Percentiles rank a stretch among this genome's conserved stretches.
These are phyloP conservation scores for Diadophis punctatus DNA, from an alignment of 2,113 vertebrate genomes.

Conservation along the genomic window DNA sequence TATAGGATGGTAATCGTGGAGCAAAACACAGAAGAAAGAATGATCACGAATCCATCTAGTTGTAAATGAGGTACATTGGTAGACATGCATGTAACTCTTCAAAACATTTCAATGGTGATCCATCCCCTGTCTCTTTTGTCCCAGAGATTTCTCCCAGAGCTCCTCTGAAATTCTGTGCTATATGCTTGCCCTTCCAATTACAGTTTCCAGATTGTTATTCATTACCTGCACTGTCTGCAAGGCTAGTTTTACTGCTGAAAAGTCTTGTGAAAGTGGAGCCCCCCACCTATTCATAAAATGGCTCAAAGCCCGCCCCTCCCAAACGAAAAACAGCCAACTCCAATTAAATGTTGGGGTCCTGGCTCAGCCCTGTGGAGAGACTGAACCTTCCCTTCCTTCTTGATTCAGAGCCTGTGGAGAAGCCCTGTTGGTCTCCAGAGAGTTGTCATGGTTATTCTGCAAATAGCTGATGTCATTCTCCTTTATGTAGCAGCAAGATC, in stretches of 20 bases:
- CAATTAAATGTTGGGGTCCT: conserved; percentile 35
- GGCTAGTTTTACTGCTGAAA: background rate
- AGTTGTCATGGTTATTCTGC: conserved; percentile 64
- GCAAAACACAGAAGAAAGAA: background rate
- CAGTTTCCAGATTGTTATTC: background rate
- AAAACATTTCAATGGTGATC: background rate
- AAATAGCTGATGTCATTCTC: conserved; percentile 66
- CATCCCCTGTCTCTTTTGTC: background rate
- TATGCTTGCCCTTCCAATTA: background rate
- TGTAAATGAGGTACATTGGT: background rate
- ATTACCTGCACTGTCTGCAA: background rate
- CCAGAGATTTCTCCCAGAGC: background rate
- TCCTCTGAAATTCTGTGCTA: background rate
- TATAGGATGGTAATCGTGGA: background rate
- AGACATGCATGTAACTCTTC: background rate
- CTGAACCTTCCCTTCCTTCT: conserved; percentile 38
- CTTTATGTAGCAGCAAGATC: conserved; percentile 48
- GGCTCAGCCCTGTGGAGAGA: conserved; percentile 32
- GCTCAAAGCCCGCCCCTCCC: background rate
- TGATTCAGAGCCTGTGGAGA: conserved; percentile 53
- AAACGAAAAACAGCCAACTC: background rate
- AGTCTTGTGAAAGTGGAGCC: background rate
- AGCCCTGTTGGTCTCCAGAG: conserved; percentile 49
- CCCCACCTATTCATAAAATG: background rate
- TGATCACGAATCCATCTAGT: background rate